Evolutionary conservation across 2,797 vertebrate genomes (phyloP).

Genomic region (Pitangus sulphuratus): DNA sequence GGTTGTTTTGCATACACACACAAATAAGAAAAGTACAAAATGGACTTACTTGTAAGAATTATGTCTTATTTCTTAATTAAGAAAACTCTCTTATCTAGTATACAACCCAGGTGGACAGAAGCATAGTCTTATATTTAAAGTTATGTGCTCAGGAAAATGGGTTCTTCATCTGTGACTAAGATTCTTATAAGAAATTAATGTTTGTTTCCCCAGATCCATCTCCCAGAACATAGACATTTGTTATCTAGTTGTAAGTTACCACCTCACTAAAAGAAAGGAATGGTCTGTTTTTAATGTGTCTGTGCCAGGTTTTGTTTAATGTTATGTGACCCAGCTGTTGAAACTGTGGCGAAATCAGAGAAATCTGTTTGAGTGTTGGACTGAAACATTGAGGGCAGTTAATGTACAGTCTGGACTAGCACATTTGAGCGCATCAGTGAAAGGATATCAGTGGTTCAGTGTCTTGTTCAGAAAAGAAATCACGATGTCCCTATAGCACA

Average conservation of each 20-base stretch:
- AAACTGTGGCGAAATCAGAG: neutral
- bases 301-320: neutral
- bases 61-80: neutral
- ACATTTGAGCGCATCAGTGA: neutral
- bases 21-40: neutral
- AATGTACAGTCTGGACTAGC: neutral
- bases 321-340: neutral
- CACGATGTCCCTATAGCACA: rapidly evolving
- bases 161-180: neutral
- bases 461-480: neutral
- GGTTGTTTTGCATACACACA: neutral
- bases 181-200: neutral
- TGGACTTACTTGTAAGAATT: neutral
- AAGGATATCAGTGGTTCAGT: neutral
- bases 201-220: neutral
- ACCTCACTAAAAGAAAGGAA: neutral
- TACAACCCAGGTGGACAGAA: neutral
- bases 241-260: neutral
- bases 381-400: neutral
- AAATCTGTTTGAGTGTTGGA: neutral
- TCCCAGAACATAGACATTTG: neutral
- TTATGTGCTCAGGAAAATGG: neutral
- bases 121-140: neutral
- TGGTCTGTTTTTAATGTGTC: neutral
- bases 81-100: neutral